A percentile compares a stretch with the other conserved stretches of the same genome.
Evolutionary conservation across 2,113 vertebrate genomes (phyloP).

Genomic region (Boulengeromyrus knoepffleri): DNA sequence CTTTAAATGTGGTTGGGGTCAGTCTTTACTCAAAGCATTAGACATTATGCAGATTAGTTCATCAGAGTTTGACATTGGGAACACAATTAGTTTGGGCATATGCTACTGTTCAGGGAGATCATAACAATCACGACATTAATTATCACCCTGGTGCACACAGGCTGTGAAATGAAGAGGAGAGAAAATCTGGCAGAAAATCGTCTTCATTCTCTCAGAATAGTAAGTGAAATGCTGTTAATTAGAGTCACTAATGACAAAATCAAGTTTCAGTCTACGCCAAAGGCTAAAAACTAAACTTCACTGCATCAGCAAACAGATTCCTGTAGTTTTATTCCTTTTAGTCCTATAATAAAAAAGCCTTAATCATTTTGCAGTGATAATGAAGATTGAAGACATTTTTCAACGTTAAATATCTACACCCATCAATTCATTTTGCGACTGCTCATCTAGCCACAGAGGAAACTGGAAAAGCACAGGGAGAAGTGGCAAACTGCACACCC

Average conservation of each 20-base stretch:
- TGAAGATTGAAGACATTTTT: not conserved
- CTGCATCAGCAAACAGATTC: not conserved
- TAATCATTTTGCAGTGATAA: not conserved
- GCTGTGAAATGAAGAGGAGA: not conserved
- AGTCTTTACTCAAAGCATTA: not conserved
- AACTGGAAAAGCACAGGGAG: not conserved
- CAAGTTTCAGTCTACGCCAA: not conserved
- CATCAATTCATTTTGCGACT: not conserved
- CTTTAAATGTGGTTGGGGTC: not conserved
- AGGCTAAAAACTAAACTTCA: not conserved
- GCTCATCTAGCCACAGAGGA: not conserved
- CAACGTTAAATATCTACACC: not conserved
- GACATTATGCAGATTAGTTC: not conserved
- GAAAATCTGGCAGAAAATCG: not conserved
- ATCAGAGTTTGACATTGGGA: not conserved
- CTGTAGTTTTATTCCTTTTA: not conserved
- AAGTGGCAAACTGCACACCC: not conserved
- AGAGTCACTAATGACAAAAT: not conserved
- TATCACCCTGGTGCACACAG: not conserved
- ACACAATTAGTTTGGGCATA: not conserved
- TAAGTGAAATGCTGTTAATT: not conserved
- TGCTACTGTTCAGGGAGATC: not conserved
- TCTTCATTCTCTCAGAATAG: not conserved
- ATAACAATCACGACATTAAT: not conserved
- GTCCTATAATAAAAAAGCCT: not conserved